Percentiles rank a stretch among this genome's conserved stretches.
Evolutionary conservation across 2,888 invertebrate genomes (phyloP).

Genomic region (Stenodera caucasica): DNA sequence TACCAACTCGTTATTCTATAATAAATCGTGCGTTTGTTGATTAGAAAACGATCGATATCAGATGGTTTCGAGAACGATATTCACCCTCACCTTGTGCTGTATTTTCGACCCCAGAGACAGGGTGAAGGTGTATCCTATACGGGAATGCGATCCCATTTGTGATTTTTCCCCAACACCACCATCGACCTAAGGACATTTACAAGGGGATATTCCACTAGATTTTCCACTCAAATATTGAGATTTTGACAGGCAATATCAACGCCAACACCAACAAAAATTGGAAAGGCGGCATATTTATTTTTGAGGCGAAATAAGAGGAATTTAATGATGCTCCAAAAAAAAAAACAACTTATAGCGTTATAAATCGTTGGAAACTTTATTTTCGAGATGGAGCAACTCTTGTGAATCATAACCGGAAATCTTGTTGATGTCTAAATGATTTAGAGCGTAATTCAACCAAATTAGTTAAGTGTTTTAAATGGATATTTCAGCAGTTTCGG

Average conservation of each 20-base stretch:
- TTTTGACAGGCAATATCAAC: constrained; percentile 3
- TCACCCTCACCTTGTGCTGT: too few relatives aligned
- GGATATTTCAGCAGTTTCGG: background rate
- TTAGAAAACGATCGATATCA: constrained; percentile 1
- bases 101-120: too few relatives aligned
- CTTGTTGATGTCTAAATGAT: background rate
- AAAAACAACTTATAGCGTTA: background rate
- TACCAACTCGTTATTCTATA: too few relatives aligned
- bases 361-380: constrained; percentile 3
- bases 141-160: too few relatives aligned
- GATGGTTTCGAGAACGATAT: background rate
- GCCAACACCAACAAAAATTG: background rate
- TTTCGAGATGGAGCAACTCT: background rate
- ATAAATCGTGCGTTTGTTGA: background rate
- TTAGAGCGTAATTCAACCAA: background rate
- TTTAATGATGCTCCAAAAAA: background rate
- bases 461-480: background rate
- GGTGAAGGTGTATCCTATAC: too few relatives aligned
- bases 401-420: background rate
- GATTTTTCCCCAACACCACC: too few relatives aligned
- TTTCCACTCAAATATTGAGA: background rate
- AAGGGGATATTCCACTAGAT: too few relatives aligned
- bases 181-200: too few relatives aligned
- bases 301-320: background rate
- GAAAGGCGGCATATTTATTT: too few relatives aligned